Conservation (phyloP, 1,140 invertebrate genomes). For the Trichogramma pretiosum region DNA sequence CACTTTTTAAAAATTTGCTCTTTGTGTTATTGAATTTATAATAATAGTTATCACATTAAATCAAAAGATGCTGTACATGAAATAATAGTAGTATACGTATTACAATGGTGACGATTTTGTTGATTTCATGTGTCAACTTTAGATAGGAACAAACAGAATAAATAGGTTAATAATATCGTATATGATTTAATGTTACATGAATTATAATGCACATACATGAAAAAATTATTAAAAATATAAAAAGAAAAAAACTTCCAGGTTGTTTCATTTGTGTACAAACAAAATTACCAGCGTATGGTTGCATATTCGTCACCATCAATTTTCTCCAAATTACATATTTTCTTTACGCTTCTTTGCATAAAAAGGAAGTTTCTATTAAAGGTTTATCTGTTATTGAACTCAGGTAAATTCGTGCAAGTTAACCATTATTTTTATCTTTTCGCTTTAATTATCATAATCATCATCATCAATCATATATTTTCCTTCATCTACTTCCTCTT, state of each 20-base stretch:
- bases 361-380: neutral
- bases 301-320: constrained; percentile 9
- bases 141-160: constrained; percentile 40
- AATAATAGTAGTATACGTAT: constrained; percentile 39
- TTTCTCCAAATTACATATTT: constrained; percentile 13
- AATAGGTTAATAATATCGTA: constrained; percentile 33
- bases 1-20: constrained; percentile 18
- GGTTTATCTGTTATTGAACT: neutral
- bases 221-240: constrained; percentile 42
- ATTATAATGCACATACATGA: constrained; percentile 41
- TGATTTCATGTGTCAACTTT: constrained; percentile 32
- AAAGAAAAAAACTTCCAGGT: constrained; percentile 26
- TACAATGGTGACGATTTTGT: constrained; percentile 31
- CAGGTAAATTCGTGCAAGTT: constrained; percentile 9
- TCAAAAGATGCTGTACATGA: constrained; percentile 40
- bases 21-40: constrained; percentile 29
- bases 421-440: constrained; percentile 14
- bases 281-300: too few species aligned
- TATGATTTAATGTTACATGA: constrained; percentile 36
- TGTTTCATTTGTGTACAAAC: constrained; percentile 14
- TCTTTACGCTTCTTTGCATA: constrained; percentile 8
- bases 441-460: constrained; percentile 4
- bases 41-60: constrained; percentile 42
- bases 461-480: constrained; percentile 13
- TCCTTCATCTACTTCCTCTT: constrained; percentile 14